Base-by-base conservation (phyloP, 2,797 vertebrate genomes). In the Acanthurus lineatus region DNA sequence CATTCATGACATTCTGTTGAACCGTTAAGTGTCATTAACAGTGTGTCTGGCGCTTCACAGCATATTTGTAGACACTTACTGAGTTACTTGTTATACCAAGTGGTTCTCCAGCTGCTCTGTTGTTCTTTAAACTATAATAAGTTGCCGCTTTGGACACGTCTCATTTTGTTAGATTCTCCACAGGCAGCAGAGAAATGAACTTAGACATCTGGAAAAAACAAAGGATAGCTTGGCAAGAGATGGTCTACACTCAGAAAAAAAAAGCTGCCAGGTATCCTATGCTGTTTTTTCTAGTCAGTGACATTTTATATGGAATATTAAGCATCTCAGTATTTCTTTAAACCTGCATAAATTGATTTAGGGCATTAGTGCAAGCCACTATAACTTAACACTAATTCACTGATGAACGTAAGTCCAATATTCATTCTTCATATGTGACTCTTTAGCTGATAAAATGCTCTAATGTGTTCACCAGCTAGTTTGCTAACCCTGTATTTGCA, bases 21-120 rank as follows among this genome's bases (percentile, higher is more conserved):
- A 69, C 60, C 83, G 32, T 61, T 70, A 59, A 17, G 65, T 42
- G 79, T 53, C 75, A 63, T 76, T 79, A 74, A 75, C 51, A 73
- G 56, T 78, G 82, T 84, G 90, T 62, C 73, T 66, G 77, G 60
- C 22, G 47, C 69, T 56, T 82, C 53, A n/a, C 53, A 3, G 69
- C 69, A 22, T 58, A 71, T 80, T 70, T 64, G 78, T 77, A 28
- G 61, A 77, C 70, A 62, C 68, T 76, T 76, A 15, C 38, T 40
- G 73, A 38, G 32, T 64, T 40, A 17, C 32, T 58, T 53, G 42
- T 44, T 20, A 48, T 17, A 59, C 48, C 56, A 70, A 88, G 72
- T 63, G 60, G 60, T 76, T 84, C 64, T 81, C 48, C 49, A 73
- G 82, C 52, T 48, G n/a, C 53, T 73, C 48, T 67, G 67, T 16